Evolutionary conservation across 2,888 invertebrate species (phyloP).

Genomic region (Apamea anceps): DNA sequence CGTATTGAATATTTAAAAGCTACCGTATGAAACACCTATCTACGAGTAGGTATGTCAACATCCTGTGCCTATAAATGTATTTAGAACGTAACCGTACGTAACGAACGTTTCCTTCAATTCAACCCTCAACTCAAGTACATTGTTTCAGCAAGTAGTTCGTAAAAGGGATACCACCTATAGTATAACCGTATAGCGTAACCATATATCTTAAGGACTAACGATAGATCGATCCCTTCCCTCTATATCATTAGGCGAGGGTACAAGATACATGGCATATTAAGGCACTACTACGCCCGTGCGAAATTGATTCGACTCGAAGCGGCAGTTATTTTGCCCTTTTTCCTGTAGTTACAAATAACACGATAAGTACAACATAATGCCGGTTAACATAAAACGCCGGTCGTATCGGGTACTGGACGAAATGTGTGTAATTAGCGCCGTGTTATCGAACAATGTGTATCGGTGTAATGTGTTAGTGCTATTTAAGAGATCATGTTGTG

Average conservation of each 20-base stretch:
- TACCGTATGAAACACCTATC: background rate
- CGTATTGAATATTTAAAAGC: background rate
- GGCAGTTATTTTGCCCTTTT: slow-evolving; percentile 42
- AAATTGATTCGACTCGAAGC: slow-evolving; percentile 46
- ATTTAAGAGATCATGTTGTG: slow-evolving; percentile 38
- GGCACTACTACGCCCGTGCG: slow-evolving; percentile 33
- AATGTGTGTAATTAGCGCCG: slow-evolving; percentile 56
- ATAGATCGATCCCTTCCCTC: slow-evolving; percentile 48
- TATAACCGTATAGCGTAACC: slow-evolving; percentile 21
- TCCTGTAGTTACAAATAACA: slow-evolving; percentile 48
- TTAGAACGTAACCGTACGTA: slow-evolving; percentile 2
- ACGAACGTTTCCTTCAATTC: slow-evolving; percentile 4
- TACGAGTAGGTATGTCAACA: slow-evolving; percentile 9
- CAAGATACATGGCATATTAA: slow-evolving; percentile 45
- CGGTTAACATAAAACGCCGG: slow-evolving; percentile 31
- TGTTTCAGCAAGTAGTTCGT: slow-evolving; percentile 33
- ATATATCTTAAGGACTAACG: slow-evolving; percentile 37
- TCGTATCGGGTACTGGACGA: slow-evolving; percentile 58
- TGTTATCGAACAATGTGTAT: slow-evolving; percentile 48
- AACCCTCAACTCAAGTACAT: slow-evolving; percentile 27
- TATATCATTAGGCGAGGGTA: slow-evolving; percentile 48
- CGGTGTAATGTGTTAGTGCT: slow-evolving; percentile 23
- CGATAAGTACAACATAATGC: slow-evolving; percentile 30
- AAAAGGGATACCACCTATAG: slow-evolving; percentile 5
- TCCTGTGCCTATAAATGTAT: slow-evolving; percentile 32